Evolutionary conservation across 2,797 vertebrate genomes (phyloP), one percentile per base, ranked within the genome.

Genomic region (Bryconaethiops microstoma): DNA sequence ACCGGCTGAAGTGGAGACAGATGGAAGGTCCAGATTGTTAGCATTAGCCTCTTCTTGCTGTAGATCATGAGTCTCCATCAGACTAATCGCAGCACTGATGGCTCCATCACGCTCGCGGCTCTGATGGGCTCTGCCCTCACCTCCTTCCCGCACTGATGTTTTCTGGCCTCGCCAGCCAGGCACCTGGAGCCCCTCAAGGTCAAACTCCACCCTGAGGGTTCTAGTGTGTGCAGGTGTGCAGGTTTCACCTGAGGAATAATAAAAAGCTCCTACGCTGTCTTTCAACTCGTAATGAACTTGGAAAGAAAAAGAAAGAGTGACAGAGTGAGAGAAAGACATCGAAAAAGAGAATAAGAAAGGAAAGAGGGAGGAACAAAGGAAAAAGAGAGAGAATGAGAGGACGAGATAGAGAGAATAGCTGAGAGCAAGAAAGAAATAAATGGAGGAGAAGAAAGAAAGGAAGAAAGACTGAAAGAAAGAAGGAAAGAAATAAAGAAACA

Each of bases 11-110:
- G 80, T 59, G 52, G 69, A 82, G 80, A 82, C 80, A 82, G 80
- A 82, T 82, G 80, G 80, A 62, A 68, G 8, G 42, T 74, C 69
- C 80, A 82, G 80, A 77, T 78, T 82, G 80, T 69, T 74, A 82
- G 69, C 60, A 82, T 82, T 82, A 82, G 39, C 52, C 75, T 7
- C n/a, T 60, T 77, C 62, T 74, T 67, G 29, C 70, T 59, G 19
- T 60, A 82, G 76, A 68, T 74, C 76, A 78, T 78, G 76, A 82
- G 75, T 77, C 69, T 82, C 77, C 80, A 78, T 82, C 60, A 77
- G 80, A 50, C 80, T 82, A 82, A 82, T 82, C 75, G 65, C 69
- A 2, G 9, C 12, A 29, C 40, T 67, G 75, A 73, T 68, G 80
- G 42, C 62, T 73, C 65, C 65, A 76, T 70, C 69, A 23, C 57